These are phyloP conservation scores for Scrobipalpa costella DNA, from an alignment of 2,888 invertebrate genomes.

Conservation along the genomic window DNA sequence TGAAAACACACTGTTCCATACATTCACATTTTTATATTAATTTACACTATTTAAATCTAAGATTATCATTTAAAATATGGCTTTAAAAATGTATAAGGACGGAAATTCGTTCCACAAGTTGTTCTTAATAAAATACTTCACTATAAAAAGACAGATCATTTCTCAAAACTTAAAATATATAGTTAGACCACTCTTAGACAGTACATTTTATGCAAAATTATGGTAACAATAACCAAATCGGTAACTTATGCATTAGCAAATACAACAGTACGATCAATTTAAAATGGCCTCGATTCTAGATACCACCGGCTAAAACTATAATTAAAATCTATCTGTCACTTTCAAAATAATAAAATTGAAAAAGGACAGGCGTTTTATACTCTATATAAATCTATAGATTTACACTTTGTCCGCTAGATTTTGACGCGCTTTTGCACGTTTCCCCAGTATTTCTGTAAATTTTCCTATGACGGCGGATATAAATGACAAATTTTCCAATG, in stretches of 20 bases:
- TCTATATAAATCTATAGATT: too few species aligned
- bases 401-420: too few species aligned
- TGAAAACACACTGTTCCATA: slow-evolving; percentile 53
- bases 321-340: too few species aligned
- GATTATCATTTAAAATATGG: slow-evolving; percentile 46
- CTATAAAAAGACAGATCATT: slow-evolving; percentile 22
- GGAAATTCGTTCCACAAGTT: slow-evolving; percentile 52
- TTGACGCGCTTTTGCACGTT: too few species aligned
- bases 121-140: slow-evolving; percentile 26
- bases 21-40: slow-evolving; percentile 39
- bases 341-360: too few species aligned
- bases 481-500: too few species aligned
- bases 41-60: slow-evolving; percentile 25
- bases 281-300: too few species aligned
- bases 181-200: background rate
- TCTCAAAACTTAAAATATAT: slow-evolving; percentile 18
- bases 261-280: background rate
- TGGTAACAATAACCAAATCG: slow-evolving; percentile 11
- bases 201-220: background rate
- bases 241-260: slow-evolving; percentile 12
- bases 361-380: too few species aligned
- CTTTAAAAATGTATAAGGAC: slow-evolving; percentile 50
- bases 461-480: too few species aligned
- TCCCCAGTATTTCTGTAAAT: too few species aligned
- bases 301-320: too few species aligned